phyloP scores from a whole-genome alignment of 2,113 vertebrate species.

The Shinisaurus crocodilurus region DNA sequence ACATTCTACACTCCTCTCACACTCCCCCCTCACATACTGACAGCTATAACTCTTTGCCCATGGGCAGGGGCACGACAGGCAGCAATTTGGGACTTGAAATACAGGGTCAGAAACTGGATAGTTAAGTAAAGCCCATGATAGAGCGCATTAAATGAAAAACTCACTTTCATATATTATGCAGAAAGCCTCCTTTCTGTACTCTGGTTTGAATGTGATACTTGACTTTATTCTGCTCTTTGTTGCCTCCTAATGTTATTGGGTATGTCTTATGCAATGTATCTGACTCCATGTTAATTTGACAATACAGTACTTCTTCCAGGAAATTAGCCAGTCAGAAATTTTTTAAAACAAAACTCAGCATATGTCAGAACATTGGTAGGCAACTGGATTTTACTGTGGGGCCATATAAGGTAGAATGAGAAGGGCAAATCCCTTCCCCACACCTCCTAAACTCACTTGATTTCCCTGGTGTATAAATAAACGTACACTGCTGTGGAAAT shows the following conservation, averaged over 20 bases:
- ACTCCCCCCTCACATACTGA: too few relatives aligned
- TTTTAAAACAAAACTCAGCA: background rate
- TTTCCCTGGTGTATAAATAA: background rate
- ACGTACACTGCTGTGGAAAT: background rate
- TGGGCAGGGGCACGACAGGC: too few relatives aligned
- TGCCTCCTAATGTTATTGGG: background rate
- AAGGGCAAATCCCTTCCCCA: background rate
- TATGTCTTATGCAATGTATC: background rate
- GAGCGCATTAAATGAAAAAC: background rate
- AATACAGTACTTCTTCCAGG: background rate
- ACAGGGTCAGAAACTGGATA: background rate
- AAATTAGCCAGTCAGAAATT: background rate
- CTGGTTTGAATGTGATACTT: background rate
- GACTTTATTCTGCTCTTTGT: background rate
- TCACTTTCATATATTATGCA: background rate
- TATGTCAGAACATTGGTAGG: background rate
- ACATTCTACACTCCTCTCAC: too few relatives aligned
- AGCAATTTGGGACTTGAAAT: background rate
- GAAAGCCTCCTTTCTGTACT: background rate
- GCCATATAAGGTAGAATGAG: background rate
- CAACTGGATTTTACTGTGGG: background rate
- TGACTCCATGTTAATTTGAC: background rate
- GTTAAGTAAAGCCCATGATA: background rate
- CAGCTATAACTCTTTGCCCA: too few relatives aligned
- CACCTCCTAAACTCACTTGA: background rate